Evolutionary conservation across 2,113 vertebrate species (phyloP), one percentile per base, ranked within the genome.

Genomic region (Sceloporus undulatus): DNA sequence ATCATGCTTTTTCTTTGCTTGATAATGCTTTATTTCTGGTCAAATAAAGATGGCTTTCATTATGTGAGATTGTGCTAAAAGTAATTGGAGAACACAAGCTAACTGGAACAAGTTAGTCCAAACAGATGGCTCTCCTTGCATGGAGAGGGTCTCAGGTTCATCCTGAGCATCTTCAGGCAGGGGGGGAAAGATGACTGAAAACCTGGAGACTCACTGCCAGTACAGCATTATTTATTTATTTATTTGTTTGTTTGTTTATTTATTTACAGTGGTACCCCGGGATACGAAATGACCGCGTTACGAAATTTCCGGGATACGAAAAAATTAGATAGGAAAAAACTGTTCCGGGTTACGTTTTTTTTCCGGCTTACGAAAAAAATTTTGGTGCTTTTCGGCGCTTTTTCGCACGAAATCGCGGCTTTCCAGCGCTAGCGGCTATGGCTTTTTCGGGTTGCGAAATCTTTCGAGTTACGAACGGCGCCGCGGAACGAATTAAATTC

Each of bases 11-110:
- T 84, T 42, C 48, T 80, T 84, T 85, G 19, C 65, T 86, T 88
- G 87, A 79, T 84, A 38, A 0, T 9, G 70, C 7, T 73, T 19
- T 4, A 40, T 38, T 82, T 88, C 29, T 71, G 13, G 16, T 1
- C 25, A 85, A 85, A 75, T 38, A 92, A 91, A 94, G 88, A n/a
- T 92, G 89, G 82, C 89, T 87, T 68, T 85, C 90, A 92, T 40
- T 91, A 92, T 52, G 9, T 93, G 82, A 90, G 81, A 88, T 52
- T 25, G 87, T 92, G 88, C 25, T 38, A 74, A 65, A 93, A 87
- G 21, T 87, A 89, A 84, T 9, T 75, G 81, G 0, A 13, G 88
- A 85, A 78, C 40, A 73, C 34, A 27, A 29, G 1, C n/a, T 82
- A 52, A 23, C 7, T 25, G 65, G 7, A 86, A 19, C 27, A 42